Conservation (phyloP, 1,140 invertebrate species). For the Eciton burchellii region DNA sequence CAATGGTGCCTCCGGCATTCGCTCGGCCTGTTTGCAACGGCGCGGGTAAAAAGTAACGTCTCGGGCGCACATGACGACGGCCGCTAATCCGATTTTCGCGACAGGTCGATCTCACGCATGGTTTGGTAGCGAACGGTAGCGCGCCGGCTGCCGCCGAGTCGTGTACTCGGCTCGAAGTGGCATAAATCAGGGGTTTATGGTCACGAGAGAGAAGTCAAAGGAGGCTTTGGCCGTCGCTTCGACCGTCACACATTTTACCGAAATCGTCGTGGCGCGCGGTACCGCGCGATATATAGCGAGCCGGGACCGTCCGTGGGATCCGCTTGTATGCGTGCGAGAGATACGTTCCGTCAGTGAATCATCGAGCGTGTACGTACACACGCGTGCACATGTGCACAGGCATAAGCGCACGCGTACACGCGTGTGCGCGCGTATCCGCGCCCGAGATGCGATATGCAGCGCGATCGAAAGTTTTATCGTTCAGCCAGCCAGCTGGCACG, state of each 20-base stretch:
- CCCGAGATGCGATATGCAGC: neutral
- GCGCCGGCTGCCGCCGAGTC: slow-evolving; percentile 42
- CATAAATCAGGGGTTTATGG: slow-evolving; percentile 83
- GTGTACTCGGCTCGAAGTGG: slow-evolving; percentile 66
- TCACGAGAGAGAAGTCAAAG: slow-evolving; percentile 80
- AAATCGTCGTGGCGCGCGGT: slow-evolving; percentile 74
- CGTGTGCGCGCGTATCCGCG: neutral
- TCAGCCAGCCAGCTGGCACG: neutral
- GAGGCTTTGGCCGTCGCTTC: slow-evolving; percentile 79
- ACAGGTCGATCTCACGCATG: slow-evolving; percentile 76
- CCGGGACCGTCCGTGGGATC: slow-evolving; percentile 33
- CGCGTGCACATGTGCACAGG: neutral
- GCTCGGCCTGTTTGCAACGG: slow-evolving; percentile 29
- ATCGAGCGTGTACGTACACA: slow-evolving; percentile 38
- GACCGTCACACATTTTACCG: slow-evolving; percentile 82
- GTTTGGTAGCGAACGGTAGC: slow-evolving; percentile 69
- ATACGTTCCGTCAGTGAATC: slow-evolving; percentile 63
- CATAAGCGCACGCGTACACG: neutral
- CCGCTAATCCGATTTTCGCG: slow-evolving; percentile 74
- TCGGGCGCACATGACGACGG: slow-evolving; percentile 21
- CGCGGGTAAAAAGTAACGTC: slow-evolving; percentile 57
- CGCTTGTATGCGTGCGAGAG: slow-evolving; percentile 59
- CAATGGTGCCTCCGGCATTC: slow-evolving; percentile 35
- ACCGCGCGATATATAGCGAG: slow-evolving; percentile 62
- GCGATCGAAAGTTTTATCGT: neutral